Percentiles rank a stretch among this genome's conserved stretches.
phyloP scores from a whole-genome alignment of 2,888 invertebrate species.

The Antheraea assamensis region DNA sequence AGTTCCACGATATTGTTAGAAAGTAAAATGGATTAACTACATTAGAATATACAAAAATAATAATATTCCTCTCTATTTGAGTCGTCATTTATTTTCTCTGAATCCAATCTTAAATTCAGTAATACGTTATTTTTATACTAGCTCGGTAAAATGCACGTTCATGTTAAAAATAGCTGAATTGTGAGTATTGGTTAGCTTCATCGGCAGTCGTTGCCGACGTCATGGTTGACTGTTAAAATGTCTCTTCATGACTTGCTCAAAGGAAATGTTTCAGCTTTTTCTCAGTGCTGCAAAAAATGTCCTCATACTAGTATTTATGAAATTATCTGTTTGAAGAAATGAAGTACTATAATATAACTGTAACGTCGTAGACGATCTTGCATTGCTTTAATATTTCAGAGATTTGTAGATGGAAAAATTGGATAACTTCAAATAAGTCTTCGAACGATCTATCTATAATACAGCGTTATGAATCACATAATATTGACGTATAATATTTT shows the following conservation, averaged over 20 bases:
- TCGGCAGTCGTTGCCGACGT: not conserved
- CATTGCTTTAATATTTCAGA: not conserved
- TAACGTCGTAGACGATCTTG: not conserved
- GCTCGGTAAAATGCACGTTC: not conserved
- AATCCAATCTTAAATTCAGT: not conserved
- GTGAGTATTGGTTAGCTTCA: not conserved
- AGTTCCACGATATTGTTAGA: too few species aligned
- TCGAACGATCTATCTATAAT: not conserved
- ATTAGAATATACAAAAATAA: not conserved
- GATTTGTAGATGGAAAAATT: not conserved
- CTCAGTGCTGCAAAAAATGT: not conserved
- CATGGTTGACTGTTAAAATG: not conserved
- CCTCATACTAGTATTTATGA: not conserved
- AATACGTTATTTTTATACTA: not conserved
- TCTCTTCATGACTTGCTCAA: not conserved
- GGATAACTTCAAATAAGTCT: not conserved
- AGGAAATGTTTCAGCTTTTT: not conserved
- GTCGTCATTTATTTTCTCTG: not conserved
- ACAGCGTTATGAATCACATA: too few species aligned
- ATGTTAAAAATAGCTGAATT: not conserved
- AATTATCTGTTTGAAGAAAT: not conserved
- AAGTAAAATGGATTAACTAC: not conserved
- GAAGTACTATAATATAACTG: not conserved
- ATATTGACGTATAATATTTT: too few species aligned
- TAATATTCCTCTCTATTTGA: not conserved